Base-by-base conservation (phyloP, 2,113 vertebrate genomes). In the Anas platyrhynchos region DNA sequence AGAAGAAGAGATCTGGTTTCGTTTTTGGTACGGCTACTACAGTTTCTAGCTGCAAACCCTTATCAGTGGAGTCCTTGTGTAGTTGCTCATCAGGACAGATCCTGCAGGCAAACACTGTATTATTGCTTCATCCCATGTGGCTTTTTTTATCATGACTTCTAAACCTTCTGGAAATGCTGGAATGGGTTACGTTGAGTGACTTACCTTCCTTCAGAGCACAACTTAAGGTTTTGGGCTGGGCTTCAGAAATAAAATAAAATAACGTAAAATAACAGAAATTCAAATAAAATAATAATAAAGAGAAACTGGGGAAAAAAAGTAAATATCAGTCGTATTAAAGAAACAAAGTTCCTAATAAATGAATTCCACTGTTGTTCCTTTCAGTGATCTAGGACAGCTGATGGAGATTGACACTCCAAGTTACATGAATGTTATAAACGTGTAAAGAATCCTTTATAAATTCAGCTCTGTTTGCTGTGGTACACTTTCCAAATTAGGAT, bases 391-490 rank as follows among this genome's bases (percentile, higher is more conserved):
- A 75, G 79, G 89, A 83, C 85, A 92, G 91, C 80, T 92, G 81
- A 95, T 83, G 81, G 83, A 87, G 86, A 92, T 83, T 91, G 84
- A 88, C 89, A 88, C 31, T 63, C 38, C 22, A 71, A 95, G 66
- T 73, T 86, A 81, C 67, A 86, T 43, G 55, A 71, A 80, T 86
- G 88, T 88, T 94, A 93, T 65, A 86, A 86, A 96, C 0, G 16
- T 94, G 88, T 75, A 94, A 96, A 90, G 93, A 96, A 92, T 96
- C 34, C 56, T 91, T 68, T 86, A 91, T 69, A 78, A 85, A 86
- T 94, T 95, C 88, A 84, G 73, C 83, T 95, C 88, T 41, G 77
- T 91, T 92, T 96, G 76, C 83, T 90, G 50, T 52, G 75, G 76
- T 91, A 29, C 66, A 29, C 73, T 94, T 95, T 93, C 93, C 86